Conservation (phyloP, 2,888 invertebrate genomes). For the Metalampra italica region DNA sequence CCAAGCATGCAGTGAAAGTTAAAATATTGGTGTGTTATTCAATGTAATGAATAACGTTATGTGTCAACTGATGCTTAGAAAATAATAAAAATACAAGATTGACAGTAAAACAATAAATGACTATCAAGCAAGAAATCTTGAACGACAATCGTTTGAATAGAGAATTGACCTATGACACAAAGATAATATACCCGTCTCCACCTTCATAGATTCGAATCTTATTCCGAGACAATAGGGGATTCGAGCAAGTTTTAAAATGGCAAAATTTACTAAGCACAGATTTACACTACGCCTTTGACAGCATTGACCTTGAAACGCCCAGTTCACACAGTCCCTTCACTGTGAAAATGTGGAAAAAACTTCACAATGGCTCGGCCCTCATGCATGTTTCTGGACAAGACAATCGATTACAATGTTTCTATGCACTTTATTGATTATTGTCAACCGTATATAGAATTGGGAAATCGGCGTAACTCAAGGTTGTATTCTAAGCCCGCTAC, state of each 20-base stretch:
- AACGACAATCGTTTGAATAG: slow-evolving; percentile 24
- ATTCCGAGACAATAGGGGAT: slow-evolving; percentile 11
- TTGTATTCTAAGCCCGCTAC: slow-evolving; percentile 30
- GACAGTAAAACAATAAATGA: slow-evolving; percentile 20
- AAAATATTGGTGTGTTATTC: slow-evolving; percentile 19
- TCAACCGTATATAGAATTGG: slow-evolving; percentile 58
- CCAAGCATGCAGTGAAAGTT: slow-evolving; percentile 22
- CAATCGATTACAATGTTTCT: slow-evolving; percentile 69
- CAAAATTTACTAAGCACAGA: slow-evolving; percentile 16
- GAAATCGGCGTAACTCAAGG: slow-evolving; percentile 57
- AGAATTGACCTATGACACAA: slow-evolving; percentile 9
- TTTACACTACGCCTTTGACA: slow-evolving; percentile 63
- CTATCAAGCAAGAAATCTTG: slow-evolving; percentile 20
- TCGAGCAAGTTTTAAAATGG: neutral
- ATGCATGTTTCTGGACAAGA: slow-evolving; percentile 59
- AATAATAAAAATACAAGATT: slow-evolving; percentile 4
- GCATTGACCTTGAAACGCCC: slow-evolving; percentile 63
- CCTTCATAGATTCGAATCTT: slow-evolving; percentile 8
- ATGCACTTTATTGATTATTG: slow-evolving; percentile 73
- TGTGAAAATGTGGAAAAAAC: slow-evolving; percentile 72
- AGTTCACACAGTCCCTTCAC: slow-evolving; percentile 77
- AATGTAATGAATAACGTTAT: slow-evolving; percentile 2
- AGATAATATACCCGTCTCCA: neutral
- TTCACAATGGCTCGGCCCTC: slow-evolving; percentile 65
- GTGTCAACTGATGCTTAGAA: neutral